Conservation (phyloP, 2,113 vertebrate species). For the Hydropotes inermis region DNA sequence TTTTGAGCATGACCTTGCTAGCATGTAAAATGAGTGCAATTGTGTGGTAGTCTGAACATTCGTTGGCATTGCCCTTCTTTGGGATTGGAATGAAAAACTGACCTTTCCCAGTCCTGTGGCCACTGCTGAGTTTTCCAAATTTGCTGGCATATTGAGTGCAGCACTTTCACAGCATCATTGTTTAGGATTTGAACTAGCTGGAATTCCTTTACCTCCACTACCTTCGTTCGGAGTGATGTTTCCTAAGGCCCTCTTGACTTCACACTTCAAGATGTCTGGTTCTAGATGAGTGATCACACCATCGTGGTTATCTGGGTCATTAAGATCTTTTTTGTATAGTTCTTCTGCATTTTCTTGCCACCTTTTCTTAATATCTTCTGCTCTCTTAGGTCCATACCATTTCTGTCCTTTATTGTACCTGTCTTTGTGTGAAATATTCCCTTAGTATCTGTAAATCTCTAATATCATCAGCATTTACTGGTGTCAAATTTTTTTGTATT, state of each 20-base stretch:
- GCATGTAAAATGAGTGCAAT: neutral
- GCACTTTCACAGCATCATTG: neutral
- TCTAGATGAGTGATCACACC: neutral
- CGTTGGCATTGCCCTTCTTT: neutral
- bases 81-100: neutral
- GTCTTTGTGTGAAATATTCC: neutral
- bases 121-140: neutral
- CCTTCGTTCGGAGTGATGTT: neutral
- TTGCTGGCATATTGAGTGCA: neutral
- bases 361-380: neutral
- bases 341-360: neutral
- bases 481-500: neutral
- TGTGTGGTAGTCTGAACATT: neutral
- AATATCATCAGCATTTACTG: fast-evolving
- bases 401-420: neutral
- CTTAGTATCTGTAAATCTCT: neutral
- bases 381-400: neutral
- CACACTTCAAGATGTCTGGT: neutral
- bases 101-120: neutral
- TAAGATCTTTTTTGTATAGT: neutral
- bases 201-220: neutral
- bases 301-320: neutral
- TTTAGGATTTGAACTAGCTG: neutral
- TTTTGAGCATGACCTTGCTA: neutral
- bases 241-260: neutral